Base-by-base conservation (phyloP, 2,888 invertebrate genomes). In the Cephonodes hylas region DNA sequence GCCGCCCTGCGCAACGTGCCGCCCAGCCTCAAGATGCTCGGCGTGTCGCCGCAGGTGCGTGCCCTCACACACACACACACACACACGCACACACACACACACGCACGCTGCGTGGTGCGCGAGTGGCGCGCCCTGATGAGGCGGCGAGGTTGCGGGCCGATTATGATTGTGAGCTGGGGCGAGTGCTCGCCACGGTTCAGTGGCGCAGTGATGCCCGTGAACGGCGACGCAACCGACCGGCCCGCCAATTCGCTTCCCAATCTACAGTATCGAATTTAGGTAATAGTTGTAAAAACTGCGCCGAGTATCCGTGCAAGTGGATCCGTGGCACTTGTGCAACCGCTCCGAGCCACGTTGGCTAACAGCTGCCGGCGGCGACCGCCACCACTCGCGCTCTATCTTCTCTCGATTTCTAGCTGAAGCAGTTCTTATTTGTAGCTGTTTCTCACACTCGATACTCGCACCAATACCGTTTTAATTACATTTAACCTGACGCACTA, bases 21-120 rank as follows among this genome's bases (percentile, higher is more conserved):
- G 45, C 98, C 98, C 59, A 97, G 97, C 46, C 94, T 98, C 65
- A 96, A 96, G 93, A 98, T 98, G 97, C 95, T 98, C 56, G 98
- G 98, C 67, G 96, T 98, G 66, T 97, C 97, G 66, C 97, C 98
- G 57, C 98, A 98, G 97, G 98, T 98, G 94, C 93, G 95, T 74
- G 5, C 63, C 13, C 18, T 4, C 59, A 48, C 46, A 34, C 27
- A 8, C 22, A 0, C 20, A 4, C n/a, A 7, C 13, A 2, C 57
- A 34, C 38, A 7, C n/a, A 38, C 23, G 6, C n/a, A 22, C 7
- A 0, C 7, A 15, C 25, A 1, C 15, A n/a, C 7, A 3, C 38
- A 38, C 38, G 4, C 38, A 2, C n/a, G 2, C 38, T n/a, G n/a
- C n/a, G n/a, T n/a, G n/a, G n/a, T n/a, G n/a, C n/a, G n/a, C n/a